phyloP scores from a whole-genome alignment of 1,140 invertebrate genomes.

The Wasmannia auropunctata region DNA sequence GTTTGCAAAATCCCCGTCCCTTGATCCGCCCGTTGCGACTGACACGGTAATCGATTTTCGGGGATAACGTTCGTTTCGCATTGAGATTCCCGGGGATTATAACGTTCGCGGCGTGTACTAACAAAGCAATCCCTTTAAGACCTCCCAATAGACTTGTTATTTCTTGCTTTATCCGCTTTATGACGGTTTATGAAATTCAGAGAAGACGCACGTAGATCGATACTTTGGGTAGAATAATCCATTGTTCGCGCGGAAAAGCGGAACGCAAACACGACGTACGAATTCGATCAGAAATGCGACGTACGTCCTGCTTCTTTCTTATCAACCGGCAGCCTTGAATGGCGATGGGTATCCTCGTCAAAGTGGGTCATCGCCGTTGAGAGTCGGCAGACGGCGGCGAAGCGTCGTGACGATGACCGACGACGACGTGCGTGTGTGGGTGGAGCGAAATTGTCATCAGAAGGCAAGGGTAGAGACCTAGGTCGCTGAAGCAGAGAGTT shows the following conservation, averaged over 20 bases:
- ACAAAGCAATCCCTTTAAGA: background rate
- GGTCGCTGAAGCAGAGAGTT: conserved; percentile 32
- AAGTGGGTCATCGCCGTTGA: conserved; percentile 70
- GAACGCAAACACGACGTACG: background rate
- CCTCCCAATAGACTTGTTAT: background rate
- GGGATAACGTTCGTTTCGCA: background rate
- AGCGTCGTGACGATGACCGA: conserved; percentile 66
- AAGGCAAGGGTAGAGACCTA: conserved; percentile 56
- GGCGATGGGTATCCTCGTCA: conserved; percentile 51
- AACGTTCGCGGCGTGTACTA: background rate
- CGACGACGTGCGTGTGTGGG: conserved; percentile 70
- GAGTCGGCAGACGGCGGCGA: conserved; percentile 65
- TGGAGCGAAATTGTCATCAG: conserved; percentile 71
- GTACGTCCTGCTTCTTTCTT: conserved; percentile 22
- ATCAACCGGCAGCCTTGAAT: conserved; percentile 57
- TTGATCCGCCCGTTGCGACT: conserved; percentile 7
- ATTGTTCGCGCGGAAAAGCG: background rate
- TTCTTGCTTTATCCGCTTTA: background rate
- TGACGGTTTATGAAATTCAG: background rate
- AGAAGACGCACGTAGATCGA: background rate
- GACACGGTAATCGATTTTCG: conserved; percentile 19
- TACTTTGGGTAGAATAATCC: background rate
- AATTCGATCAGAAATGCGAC: conserved; percentile 1
- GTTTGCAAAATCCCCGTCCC: background rate
- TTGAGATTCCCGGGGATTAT: conserved; percentile 33